Percentiles rank a stretch among this genome's conserved stretches.
phyloP scores from a whole-genome alignment of 2,113 vertebrate genomes.

The Saccopteryx bilineata region DNA sequence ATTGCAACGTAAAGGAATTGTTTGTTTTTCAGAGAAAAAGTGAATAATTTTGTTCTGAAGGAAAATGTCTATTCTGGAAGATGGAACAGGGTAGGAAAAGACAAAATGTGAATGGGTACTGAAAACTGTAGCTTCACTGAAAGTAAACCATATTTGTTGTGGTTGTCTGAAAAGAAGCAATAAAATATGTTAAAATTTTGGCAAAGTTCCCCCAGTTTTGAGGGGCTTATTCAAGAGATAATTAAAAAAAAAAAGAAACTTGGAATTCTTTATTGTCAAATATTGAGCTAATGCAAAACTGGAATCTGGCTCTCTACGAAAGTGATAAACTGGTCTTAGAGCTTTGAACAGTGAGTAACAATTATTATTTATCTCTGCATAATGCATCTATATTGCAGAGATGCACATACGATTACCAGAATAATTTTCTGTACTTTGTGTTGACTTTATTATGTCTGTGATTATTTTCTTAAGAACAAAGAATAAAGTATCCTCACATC shows the following conservation, averaged over 20 bases:
- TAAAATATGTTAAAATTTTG: conserved; percentile 73
- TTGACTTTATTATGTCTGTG: conserved; percentile 4
- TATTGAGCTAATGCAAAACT: conserved; percentile 70
- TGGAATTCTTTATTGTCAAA: conserved; percentile 55
- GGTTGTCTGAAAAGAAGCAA: conserved; percentile 68
- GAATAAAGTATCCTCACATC: background rate
- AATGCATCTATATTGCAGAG: background rate
- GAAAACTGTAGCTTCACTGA: conserved; percentile 39
- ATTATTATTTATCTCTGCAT: background rate
- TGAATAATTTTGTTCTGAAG: conserved; percentile 10
- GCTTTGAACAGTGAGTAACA: background rate
- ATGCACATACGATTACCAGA: background rate
- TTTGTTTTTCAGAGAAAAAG: conserved; percentile 11
- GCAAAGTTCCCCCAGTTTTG: conserved; percentile 61
- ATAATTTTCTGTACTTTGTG: conserved; percentile 25
- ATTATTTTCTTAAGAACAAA: conserved; percentile 40
- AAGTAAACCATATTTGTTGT: conserved; percentile 46
- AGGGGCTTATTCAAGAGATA: conserved; percentile 67
- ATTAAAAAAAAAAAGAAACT: conserved; percentile 45
- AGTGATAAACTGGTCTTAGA: background rate
- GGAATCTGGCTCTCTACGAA: conserved; percentile 53
- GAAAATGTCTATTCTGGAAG: background rate
- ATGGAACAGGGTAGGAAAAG: background rate
- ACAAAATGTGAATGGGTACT: background rate
- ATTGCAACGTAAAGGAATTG: background rate